Conservation (phyloP, 2,113 vertebrate species). For the Gobiocypris rarus region DNA sequence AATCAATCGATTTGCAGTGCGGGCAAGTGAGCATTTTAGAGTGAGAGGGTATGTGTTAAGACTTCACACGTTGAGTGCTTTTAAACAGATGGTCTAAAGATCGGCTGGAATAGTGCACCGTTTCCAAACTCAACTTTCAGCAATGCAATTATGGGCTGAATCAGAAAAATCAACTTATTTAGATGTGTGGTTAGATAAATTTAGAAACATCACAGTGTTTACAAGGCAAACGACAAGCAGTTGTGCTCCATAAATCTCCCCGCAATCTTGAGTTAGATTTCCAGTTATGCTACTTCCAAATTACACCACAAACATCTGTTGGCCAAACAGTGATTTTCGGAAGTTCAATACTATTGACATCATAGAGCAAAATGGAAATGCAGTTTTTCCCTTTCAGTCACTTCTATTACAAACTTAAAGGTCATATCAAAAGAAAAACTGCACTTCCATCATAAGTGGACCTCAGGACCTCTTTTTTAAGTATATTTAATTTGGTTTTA, state of each 20-base stretch:
- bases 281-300: slow-evolving; percentile 15
- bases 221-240: slow-evolving; percentile 12
- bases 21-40: neutral
- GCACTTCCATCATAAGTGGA: too few species aligned
- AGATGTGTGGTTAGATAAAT: slow-evolving; percentile 29
- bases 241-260: slow-evolving; percentile 16
- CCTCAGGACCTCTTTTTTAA: neutral
- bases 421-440: neutral
- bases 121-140: slow-evolving; percentile 12
- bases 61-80: slow-evolving; percentile 3
- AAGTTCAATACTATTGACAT: slow-evolving; percentile 1
- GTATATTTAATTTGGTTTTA: neutral
- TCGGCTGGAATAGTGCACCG: slow-evolving; percentile 1
- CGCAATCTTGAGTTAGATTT: neutral
- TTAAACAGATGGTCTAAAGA: slow-evolving; percentile 11
- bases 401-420: neutral
- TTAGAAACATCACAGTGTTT: slow-evolving; percentile 27
- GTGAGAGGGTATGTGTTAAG: slow-evolving; percentile 8
- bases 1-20: slow-evolving; percentile 22
- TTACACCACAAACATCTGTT: slow-evolving; percentile 25
- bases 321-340: slow-evolving; percentile 16
- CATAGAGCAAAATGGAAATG: neutral
- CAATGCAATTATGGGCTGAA: slow-evolving; percentile 18
- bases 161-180: slow-evolving; percentile 9
- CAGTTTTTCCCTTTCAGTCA: neutral